phyloP scores from a whole-genome alignment of 2,888 invertebrate species.

The Clunio marinus region DNA sequence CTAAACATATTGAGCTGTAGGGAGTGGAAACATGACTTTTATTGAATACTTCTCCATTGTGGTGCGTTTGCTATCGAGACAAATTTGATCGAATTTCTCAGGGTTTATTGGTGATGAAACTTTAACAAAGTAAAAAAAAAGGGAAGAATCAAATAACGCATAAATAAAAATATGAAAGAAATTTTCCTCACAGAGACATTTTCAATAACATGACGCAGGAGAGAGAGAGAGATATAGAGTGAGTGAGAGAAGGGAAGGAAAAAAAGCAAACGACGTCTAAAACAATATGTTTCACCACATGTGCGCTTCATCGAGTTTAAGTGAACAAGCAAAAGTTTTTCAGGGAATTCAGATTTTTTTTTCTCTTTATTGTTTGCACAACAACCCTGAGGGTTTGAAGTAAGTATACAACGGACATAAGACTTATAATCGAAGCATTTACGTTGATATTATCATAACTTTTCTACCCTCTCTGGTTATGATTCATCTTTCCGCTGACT shows the following conservation, averaged over 20 bases:
- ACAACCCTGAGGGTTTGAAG: neutral
- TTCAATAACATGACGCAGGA: neutral
- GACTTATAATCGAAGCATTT: slow-evolving; percentile 6
- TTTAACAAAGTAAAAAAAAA: neutral
- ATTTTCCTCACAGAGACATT: neutral
- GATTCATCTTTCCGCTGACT: too few relatives aligned
- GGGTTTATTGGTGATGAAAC: neutral
- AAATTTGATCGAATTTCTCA: neutral
- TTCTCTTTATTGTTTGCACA: neutral
- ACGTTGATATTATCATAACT: slow-evolving; percentile 3
- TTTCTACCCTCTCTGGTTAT: too few relatives aligned
- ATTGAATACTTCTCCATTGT: neutral
- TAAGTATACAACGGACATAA: neutral
- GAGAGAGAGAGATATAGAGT: neutral
- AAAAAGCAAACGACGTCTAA: too few relatives aligned
- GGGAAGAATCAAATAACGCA: slow-evolving; percentile 12
- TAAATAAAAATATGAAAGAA: neutral
- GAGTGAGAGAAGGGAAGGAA: too few relatives aligned
- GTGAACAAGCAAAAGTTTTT: neutral
- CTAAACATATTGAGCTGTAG: neutral
- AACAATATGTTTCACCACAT: slow-evolving; percentile 23
- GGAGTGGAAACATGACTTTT: slow-evolving; percentile 1
- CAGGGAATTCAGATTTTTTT: too few relatives aligned
- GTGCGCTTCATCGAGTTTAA: neutral
- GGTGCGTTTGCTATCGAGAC: neutral